These are phyloP conservation scores for Acipenser oxyrinchus DNA, from an alignment of 2,797 vertebrate genomes.

Conservation along the genomic window DNA sequence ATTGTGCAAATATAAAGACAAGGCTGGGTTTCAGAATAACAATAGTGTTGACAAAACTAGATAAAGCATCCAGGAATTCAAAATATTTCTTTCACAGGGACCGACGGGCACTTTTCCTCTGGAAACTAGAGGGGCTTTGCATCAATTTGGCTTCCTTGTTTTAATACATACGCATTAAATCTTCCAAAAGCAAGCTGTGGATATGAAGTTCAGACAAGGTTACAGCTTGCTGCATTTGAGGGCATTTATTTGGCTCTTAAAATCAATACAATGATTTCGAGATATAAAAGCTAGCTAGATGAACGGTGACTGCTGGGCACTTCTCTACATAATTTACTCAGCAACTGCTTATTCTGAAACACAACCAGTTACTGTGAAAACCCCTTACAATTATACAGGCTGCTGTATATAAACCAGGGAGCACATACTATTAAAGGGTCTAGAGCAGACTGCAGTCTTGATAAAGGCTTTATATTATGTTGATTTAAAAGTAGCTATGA, in stretches of 20 bases:
- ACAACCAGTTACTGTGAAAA: slow-evolving; percentile 32
- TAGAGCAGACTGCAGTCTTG: not conserved
- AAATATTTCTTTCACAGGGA: slow-evolving; percentile 35
- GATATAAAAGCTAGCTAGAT: slow-evolving; percentile 38
- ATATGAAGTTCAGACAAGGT: slow-evolving; percentile 42
- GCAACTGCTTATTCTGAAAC: slow-evolving; percentile 48
- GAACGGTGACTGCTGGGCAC: slow-evolving; percentile 28
- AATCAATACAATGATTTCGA: slow-evolving; percentile 57
- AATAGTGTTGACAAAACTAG: slow-evolving; percentile 41
- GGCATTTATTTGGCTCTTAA: slow-evolving; percentile 41
- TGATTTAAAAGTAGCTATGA: slow-evolving; percentile 36
- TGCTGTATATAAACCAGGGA: no score
- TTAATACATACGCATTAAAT: no score
- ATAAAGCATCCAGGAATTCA: slow-evolving; percentile 39
- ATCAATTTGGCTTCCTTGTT: slow-evolving; percentile 29
- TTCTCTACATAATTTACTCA: slow-evolving; percentile 48
- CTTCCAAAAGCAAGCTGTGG: not conserved
- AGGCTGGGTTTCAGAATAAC: slow-evolving; percentile 46
- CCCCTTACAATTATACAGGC: not conserved
- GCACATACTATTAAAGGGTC: slow-evolving; percentile 7
- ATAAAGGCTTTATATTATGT: not conserved
- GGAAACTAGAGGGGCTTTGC: slow-evolving; percentile 25
- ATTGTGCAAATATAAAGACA: slow-evolving; percentile 48
- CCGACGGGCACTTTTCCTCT: slow-evolving; percentile 26
- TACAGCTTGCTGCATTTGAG: slow-evolving; percentile 34